A percentile compares a stretch with the other conserved stretches of the same genome.
Evolutionary conservation across 2,113 vertebrate genomes (phyloP).

Genomic region (Pithys albifrons): DNA sequence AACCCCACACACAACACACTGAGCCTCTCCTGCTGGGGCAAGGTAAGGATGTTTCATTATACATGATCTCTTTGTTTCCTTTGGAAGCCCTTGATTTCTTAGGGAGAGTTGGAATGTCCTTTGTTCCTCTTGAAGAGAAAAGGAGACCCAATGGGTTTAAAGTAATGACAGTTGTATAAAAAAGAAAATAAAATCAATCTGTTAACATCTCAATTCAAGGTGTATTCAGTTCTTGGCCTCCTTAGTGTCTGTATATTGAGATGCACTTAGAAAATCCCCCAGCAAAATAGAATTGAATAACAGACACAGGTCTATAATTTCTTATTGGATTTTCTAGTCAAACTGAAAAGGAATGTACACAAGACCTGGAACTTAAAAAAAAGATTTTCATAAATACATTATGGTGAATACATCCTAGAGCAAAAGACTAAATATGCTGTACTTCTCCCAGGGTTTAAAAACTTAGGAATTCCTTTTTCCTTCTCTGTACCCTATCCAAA

Average conservation of each 20-base stretch:
- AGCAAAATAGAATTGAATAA: neutral
- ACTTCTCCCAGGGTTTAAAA: neutral
- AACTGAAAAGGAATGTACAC: neutral
- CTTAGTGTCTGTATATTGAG: neutral
- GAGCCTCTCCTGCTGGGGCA: neutral
- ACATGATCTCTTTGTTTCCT: neutral
- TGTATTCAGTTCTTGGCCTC: neutral
- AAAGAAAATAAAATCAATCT: neutral
- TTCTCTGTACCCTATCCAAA: neutral
- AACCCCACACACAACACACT: accelerated
- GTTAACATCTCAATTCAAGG: neutral
- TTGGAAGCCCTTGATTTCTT: neutral
- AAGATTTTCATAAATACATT: neutral
- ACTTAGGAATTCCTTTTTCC: neutral
- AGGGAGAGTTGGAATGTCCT: neutral
- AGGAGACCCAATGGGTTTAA: neutral
- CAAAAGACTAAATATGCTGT: neutral
- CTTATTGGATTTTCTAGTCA: neutral
- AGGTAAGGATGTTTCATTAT: neutral
- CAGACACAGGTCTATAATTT: neutral
- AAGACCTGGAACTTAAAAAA: neutral
- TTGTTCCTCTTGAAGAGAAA: neutral
- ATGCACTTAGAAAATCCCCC: neutral
- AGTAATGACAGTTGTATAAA: neutral
- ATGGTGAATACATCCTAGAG: neutral